Conservation (phyloP, 2,113 vertebrate genomes). For the Suricata suricatta region DNA sequence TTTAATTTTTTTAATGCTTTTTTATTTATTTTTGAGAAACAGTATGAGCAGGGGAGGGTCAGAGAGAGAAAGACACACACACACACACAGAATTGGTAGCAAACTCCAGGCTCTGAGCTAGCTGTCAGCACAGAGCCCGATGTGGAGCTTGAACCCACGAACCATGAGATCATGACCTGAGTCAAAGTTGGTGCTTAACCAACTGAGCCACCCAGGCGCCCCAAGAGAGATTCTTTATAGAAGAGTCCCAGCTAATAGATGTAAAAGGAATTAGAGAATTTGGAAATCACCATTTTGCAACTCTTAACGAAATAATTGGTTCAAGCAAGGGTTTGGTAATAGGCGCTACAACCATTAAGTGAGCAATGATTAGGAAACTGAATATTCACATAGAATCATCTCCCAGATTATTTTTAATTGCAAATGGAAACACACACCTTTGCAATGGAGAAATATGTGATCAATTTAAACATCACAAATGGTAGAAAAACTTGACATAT, state of each 20-base stretch:
- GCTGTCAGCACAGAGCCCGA: too few relatives aligned
- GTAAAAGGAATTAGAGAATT: not conserved
- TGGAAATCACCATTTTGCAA: conserved; percentile 1
- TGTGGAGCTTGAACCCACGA: too few relatives aligned
- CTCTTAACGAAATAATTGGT: not conserved
- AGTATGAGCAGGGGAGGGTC: too few relatives aligned
- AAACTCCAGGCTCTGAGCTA: too few relatives aligned
- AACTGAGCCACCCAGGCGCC: too few relatives aligned
- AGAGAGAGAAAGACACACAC: too few relatives aligned
- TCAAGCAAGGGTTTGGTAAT: not conserved
- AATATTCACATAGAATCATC: not conserved
- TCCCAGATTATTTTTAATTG: not conserved
- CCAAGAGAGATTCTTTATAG: not conserved
- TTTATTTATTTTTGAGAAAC: too few relatives aligned
- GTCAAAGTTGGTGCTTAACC: too few relatives aligned
- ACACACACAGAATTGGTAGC: too few relatives aligned
- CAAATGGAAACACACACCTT: not conserved
- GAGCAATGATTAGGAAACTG: not conserved
- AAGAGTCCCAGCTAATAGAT: not conserved
- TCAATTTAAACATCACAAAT: not conserved
- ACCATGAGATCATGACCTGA: too few relatives aligned
- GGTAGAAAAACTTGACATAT: not conserved
- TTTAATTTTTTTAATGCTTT: too few relatives aligned
- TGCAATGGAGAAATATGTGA: not conserved
- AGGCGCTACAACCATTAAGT: not conserved